Base-by-base conservation (phyloP, 1,140 invertebrate species). In the Caenorhabditis tropicalis region DNA sequence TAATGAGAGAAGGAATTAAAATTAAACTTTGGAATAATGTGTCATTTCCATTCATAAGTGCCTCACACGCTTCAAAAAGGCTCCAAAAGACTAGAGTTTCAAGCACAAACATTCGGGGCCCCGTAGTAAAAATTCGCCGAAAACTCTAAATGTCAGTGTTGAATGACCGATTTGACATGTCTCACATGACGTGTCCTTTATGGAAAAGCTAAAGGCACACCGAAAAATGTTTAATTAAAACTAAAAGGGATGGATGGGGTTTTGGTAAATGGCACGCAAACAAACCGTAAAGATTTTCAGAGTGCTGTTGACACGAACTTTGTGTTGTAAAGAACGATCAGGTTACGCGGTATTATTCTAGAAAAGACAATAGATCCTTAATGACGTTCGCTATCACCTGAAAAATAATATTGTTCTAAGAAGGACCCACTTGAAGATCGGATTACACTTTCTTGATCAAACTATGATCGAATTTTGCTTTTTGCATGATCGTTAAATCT, bases 81-180 rank as follows among this genome's bases (percentile, higher is more conserved):
- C 5, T 43, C 39, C 39, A 43, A 43, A 43, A 43, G 39, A 6
- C 12, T 43, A 43, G 39, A 43, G 39, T 43, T 43, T 43, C 39
- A 43, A 43, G 39, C 39, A 43, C 39, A 43, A 43, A 5, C 12
- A 6, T 43, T 43, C n/a, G n/a, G n/a, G n/a, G n/a, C n/a, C n/a
- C n/a, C n/a, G n/a, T n/a, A n/a, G 65, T 24, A n/a, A 21, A 19
- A 43, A 74, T 24, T 74, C 33, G 27, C 0, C 19, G 36, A 39
- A 39, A 43, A 12, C n/a, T 7, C 36, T 3, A 74, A 74, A 74
- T 74, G 65, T 74, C 36, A 43, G 36, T 21, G 65, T 46, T 74
- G 65, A 74, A 74, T 74, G 65, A 74, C 36, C 65, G 65, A 74
- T 74, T 74, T 74, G 65, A 74, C 65, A 74, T 74, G 65, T 33